These are phyloP conservation scores for Eptesicus fuscus DNA, from an alignment of 2,113 vertebrate species.

Conservation along the genomic window DNA sequence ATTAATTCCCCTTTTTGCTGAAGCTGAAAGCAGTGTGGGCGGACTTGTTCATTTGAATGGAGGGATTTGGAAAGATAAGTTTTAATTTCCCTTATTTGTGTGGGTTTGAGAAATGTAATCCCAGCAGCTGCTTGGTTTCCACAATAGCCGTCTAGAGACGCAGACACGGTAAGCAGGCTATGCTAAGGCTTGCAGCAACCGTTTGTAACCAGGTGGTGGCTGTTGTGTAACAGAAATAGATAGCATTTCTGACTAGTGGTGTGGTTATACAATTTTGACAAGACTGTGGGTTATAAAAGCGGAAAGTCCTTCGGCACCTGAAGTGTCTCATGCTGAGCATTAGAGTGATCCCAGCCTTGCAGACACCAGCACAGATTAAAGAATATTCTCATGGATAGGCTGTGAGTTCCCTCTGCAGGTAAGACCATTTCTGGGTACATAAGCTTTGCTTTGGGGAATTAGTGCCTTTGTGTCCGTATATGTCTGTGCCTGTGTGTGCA, in stretches of 20 bases:
- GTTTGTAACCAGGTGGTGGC: constrained; percentile 64
- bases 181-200: constrained; percentile 52
- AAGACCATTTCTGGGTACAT: constrained; percentile 37
- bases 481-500: background rate
- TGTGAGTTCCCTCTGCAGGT: constrained; percentile 51
- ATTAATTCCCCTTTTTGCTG: background rate
- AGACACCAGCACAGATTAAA: background rate
- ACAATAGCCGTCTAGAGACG: background rate
- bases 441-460: background rate
- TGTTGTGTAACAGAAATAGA: constrained; percentile 67
- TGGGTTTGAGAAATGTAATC: constrained; percentile 51
- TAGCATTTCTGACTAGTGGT: constrained; percentile 45
- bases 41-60: background rate
- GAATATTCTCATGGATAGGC: background rate
- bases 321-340: constrained; percentile 21
- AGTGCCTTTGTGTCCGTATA: background rate
- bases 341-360: background rate
- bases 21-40: constrained; percentile 18
- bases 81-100: constrained; percentile 51
- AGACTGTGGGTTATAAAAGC: constrained; percentile 71
- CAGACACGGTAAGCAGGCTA: background rate
- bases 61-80: constrained; percentile 22
- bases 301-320: constrained; percentile 49
- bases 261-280: constrained; percentile 75
- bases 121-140: background rate